Evolutionary conservation across 2,888 invertebrate genomes (phyloP), one percentile per base, ranked within the genome.

Genomic region (Nymphalis polychloros): DNA sequence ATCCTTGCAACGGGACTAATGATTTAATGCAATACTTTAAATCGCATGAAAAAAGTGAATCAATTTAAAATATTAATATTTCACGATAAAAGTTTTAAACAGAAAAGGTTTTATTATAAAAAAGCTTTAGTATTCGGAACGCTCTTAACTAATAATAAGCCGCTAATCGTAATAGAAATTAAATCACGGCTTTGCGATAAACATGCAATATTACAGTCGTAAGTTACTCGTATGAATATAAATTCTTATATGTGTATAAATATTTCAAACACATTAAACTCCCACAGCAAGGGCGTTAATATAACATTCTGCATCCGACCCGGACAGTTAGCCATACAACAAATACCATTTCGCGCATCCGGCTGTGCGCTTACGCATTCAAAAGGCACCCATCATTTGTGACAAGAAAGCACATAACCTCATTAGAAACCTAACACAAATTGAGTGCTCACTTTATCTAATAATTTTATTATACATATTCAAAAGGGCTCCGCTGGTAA

Each of bases 381-480:
- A 86, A 80, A 80, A 71, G 87, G 79, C 87, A 84, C 81, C 77
- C 84, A 83, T 85, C 85, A 86, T 84, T 88, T 92, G 92, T 92
- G 92, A 92, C 92, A 90, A 89, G 92, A 90, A 91, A 92, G 92
- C 92, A 85, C 91, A 92, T 91, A 91, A 90, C 92, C 92, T 90
- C 88, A 92, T 92, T 92, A 92, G 89, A 90, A 89, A 89, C 87
- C 90, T 87, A 86, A 87, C 89, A 87, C 91, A 92, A 90, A 90
- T 90, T 89, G 83, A 81, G 74, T 75, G 80, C 81, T 79, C 84
- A 83, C 81, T 85, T 85, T 85, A 89, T 89, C 89, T 89, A 92
- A 91, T 92, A 92, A 92, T 92, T 86, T 91, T 91, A 89, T 84
- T 92, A 90, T 92, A 92, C 91, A 92, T 92, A 92, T 92, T 92